Evolutionary conservation across 1,140 invertebrate species (phyloP), one percentile per base, ranked within the genome.

Genomic region (Dryas iulia): DNA sequence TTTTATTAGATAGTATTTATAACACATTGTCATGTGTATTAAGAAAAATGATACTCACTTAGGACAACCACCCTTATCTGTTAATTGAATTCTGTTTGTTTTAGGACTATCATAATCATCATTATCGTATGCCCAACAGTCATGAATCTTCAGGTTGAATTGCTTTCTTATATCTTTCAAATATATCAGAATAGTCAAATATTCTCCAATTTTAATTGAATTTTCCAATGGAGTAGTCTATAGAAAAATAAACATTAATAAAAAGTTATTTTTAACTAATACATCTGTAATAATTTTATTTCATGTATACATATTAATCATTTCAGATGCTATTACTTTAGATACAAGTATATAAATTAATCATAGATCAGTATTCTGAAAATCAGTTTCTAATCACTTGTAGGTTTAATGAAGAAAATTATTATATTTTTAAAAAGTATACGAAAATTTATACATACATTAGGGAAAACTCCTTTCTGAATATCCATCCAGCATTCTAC

Each of bases 401-500:
- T n/a, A n/a, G n/a, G n/a, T n/a, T n/a, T n/a, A n/a, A n/a, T n/a
- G n/a, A n/a, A n/a, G n/a, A n/a, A n/a, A n/a, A n/a, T n/a, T n/a
- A n/a, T n/a, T n/a, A n/a, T n/a, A n/a, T n/a, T n/a, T n/a, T n/a
- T n/a, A n/a, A n/a, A n/a, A n/a, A n/a, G n/a, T 25, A 56, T 56
- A 11, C 8, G 2, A 12, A 59, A 35, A 30, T 30, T 14, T 21
- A 12, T 31, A 33, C 52, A 39, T 86, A 95, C 94, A 82, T 95
- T 94, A 35, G 95, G 95, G 79, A 94, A 95, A 60, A 93, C 85
- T 74, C 95, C 95, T 73, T 93, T 93, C 66, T 95, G 94, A 62
- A 96, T 95, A 71, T 96, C 95, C 95, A 96, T 96, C 95, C 95
- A 96, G 84, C 95, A 96, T 72, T 95, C 93, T 0, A 96, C 92